Evolutionary conservation across 2,113 vertebrate genomes (phyloP).

Genomic region (Hippocampus mohnikei): DNA sequence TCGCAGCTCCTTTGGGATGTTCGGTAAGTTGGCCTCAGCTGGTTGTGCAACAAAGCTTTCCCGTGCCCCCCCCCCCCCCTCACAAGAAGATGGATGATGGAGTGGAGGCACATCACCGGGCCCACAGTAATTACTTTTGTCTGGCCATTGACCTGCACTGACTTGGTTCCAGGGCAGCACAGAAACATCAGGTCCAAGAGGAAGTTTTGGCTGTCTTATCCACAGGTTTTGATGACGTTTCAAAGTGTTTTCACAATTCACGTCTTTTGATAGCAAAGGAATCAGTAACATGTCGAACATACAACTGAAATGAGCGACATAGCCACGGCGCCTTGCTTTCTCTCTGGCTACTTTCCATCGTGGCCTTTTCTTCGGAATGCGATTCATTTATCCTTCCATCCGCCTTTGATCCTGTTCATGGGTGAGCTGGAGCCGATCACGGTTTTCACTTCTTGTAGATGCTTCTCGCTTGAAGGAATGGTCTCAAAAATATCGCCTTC

Average conservation of each 20-base stretch:
- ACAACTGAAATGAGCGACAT: not conserved
- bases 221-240: constrained; percentile 4
- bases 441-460: too few species aligned
- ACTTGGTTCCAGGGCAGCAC: constrained; percentile 32
- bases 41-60: constrained; percentile 24
- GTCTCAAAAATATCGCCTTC: too few species aligned
- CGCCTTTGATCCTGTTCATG: too few species aligned
- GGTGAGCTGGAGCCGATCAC: too few species aligned
- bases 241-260: not conserved
- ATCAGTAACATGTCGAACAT: not conserved
- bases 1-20: constrained; percentile 34
- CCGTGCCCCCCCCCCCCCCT: constrained; percentile 12
- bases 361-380: not conserved
- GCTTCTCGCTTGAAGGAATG: too few species aligned
- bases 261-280: not conserved
- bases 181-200: constrained; percentile 18
- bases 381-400: too few species aligned
- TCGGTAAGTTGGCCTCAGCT: constrained; percentile 33
- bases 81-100: constrained; percentile 50
- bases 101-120: constrained; percentile 37
- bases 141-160: constrained; percentile 40
- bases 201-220: not conserved
- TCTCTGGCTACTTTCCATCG: not conserved
- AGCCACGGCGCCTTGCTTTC: not conserved
- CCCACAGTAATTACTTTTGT: constrained; percentile 56